Conservation (phyloP, 2,888 invertebrate species). For the Ornithoptera priamus region DNA sequence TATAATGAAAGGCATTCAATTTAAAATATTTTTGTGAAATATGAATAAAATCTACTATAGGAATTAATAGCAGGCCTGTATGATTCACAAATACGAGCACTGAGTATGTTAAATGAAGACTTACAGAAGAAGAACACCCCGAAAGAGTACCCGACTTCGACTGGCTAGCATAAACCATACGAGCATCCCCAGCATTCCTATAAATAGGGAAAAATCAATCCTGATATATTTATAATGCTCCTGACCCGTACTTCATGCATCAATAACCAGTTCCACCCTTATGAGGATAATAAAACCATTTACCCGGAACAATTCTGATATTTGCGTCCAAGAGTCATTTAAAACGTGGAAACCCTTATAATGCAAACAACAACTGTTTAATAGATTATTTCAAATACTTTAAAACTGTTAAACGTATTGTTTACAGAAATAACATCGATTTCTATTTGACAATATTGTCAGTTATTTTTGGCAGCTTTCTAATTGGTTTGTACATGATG, state of each 20-base stretch:
- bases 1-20: no score
- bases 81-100: conserved; percentile 31
- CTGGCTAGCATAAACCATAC: conserved; percentile 75
- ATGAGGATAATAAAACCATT: conserved; percentile 60
- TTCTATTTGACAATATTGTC: conserved; percentile 29
- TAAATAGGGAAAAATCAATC: conserved; percentile 78
- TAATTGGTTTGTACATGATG: conserved; percentile 9
- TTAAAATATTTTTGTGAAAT: no score
- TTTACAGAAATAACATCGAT: conserved; percentile 27
- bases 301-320: conserved; percentile 77
- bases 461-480: conserved; percentile 29
- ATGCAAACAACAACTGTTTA: conserved; percentile 32
- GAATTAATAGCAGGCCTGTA: background rate
- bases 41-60: no score
- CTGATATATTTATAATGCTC: conserved; percentile 55
- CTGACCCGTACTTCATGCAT: conserved; percentile 62
- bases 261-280: conserved; percentile 54
- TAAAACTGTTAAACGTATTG: conserved; percentile 13
- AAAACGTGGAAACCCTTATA: conserved; percentile 46
- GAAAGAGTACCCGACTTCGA: conserved; percentile 84
- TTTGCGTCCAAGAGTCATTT: conserved; percentile 77
- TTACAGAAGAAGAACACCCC: conserved; percentile 86
- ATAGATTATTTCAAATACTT: conserved; percentile 6
- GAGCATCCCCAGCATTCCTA: conserved; percentile 78
- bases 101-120: conserved; percentile 43